These are phyloP conservation scores for Lepidonotus clava DNA, from an alignment of 2,888 invertebrate genomes.

Conservation along the genomic window DNA sequence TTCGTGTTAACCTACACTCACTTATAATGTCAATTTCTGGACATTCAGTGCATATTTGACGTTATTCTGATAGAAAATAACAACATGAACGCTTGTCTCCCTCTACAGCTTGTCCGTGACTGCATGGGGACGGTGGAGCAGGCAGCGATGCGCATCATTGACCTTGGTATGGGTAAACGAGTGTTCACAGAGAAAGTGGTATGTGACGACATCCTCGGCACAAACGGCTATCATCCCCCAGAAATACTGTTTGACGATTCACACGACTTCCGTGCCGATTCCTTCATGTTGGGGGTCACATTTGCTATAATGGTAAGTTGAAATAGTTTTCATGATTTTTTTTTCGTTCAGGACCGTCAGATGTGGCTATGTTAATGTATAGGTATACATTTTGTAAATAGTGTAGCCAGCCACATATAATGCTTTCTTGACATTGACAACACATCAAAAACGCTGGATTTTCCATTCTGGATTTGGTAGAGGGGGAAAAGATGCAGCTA, in stretches of 20 bases:
- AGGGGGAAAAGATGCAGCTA: too few relatives aligned
- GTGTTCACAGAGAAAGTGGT: slow-evolving; percentile 62
- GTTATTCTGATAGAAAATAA: background rate
- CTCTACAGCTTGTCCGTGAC: slow-evolving; percentile 13
- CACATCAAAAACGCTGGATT: too few relatives aligned
- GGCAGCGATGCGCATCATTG: slow-evolving; percentile 62
- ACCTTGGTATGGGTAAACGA: slow-evolving; percentile 64
- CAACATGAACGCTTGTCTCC: too few relatives aligned
- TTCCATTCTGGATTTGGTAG: too few relatives aligned
- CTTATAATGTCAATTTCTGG: too few relatives aligned
- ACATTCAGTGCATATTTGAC: too few relatives aligned
- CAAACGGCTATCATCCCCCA: slow-evolving; percentile 66
- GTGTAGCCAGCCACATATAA: too few relatives aligned
- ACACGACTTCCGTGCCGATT: slow-evolving; percentile 66
- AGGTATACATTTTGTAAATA: too few relatives aligned
- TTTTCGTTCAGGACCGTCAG: background rate
- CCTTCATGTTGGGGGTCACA: slow-evolving; percentile 66
- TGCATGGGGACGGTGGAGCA: slow-evolving; percentile 28
- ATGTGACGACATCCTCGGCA: slow-evolving; percentile 66
- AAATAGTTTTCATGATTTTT: background rate
- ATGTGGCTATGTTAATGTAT: background rate
- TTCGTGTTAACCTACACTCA: too few relatives aligned
- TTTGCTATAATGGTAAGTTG: slow-evolving; percentile 64
- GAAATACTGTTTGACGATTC: slow-evolving; percentile 64
- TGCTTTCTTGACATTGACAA: too few relatives aligned